Percentiles rank a stretch among this genome's conserved stretches.
phyloP scores from a whole-genome alignment of 2,113 vertebrate species.

The Pedionomus torquatus region DNA sequence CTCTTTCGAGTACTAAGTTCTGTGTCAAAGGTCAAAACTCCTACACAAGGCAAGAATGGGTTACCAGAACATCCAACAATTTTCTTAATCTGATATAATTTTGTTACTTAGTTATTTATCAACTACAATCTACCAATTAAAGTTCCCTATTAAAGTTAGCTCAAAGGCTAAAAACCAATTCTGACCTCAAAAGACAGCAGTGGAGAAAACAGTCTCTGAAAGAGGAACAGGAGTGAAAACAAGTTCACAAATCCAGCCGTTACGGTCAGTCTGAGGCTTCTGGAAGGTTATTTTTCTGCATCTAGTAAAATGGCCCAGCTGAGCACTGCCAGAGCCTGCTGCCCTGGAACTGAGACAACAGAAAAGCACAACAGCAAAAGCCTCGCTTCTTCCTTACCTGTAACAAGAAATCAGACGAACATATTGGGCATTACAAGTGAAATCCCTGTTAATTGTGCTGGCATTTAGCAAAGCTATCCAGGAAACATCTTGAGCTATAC shows the following conservation, averaged over 20 bases:
- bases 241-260: not conserved
- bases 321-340: not conserved
- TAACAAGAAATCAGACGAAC: not conserved
- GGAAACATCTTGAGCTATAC: not conserved
- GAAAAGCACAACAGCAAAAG: not conserved
- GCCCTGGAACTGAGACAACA: not conserved
- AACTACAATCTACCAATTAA: not conserved
- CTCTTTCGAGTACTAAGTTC: not conserved
- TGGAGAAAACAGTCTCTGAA: not conserved
- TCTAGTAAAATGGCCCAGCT: fast-evolving
- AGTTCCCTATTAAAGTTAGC: not conserved
- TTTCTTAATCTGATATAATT: not conserved
- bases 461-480: not conserved
- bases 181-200: not conserved
- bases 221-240: not conserved
- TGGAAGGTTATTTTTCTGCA: not conserved
- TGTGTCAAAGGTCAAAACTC: not conserved
- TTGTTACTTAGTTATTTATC: not conserved
- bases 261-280: not conserved
- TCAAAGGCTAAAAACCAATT: not conserved
- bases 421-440: not conserved
- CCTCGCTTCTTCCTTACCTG: not conserved
- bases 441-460: not conserved
- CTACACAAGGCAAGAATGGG: fast-evolving
- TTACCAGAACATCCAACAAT: not conserved